Percentiles rank a stretch among this genome's conserved stretches.
Conservation (phyloP, 2,888 invertebrate genomes). For the Euplexia lucipara region DNA sequence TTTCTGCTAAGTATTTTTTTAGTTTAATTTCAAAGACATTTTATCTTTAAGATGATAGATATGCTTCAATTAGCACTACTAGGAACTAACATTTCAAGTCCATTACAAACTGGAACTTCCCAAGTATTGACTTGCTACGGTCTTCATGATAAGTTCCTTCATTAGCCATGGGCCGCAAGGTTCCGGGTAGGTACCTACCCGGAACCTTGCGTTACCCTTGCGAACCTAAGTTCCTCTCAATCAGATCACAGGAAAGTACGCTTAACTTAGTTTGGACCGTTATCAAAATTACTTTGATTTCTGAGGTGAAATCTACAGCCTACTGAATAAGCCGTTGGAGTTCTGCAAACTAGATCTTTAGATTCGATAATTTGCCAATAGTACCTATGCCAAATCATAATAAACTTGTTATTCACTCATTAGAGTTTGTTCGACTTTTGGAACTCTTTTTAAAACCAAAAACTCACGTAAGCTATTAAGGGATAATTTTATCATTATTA, state of each 20-base stretch:
- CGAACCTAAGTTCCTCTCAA: no score
- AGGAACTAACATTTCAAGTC: background rate
- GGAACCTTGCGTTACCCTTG: no score
- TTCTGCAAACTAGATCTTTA: background rate
- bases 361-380: no score
- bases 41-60: no score
- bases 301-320: background rate
- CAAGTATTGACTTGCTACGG: background rate
- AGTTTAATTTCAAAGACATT: no score
- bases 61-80: background rate
- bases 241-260: background rate
- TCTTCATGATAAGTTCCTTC: background rate
- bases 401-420: no score
- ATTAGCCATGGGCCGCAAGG: background rate
- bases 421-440: no score
- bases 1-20: no score
- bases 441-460: background rate
- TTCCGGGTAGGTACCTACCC: background rate
- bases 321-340: background rate
- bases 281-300: background rate
- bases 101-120: background rate
- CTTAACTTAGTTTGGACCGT: slow-evolving; percentile 4
- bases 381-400: background rate
- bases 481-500: slow-evolving; percentile 1
- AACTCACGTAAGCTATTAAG: background rate